A percentile compares a stretch with the other conserved stretches of the same genome.
These are phyloP conservation scores for Mionectes olivaceus DNA, from an alignment of 2,797 vertebrate species.

Conservation along the genomic window DNA sequence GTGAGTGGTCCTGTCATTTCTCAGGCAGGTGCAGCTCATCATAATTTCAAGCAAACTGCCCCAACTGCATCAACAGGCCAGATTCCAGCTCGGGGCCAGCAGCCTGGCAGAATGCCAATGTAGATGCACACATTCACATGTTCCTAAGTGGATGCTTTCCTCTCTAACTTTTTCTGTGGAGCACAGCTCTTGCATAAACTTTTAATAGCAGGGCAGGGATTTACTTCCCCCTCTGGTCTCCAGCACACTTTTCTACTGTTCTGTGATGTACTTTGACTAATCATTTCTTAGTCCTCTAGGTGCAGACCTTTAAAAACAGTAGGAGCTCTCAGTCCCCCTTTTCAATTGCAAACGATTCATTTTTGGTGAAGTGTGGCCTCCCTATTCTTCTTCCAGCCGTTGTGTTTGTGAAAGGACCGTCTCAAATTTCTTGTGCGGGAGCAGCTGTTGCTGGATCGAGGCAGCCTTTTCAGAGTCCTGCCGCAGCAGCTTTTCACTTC, in stretches of 20 bases:
- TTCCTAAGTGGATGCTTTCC: neutral
- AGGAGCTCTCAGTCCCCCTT: slow-evolving; percentile 71
- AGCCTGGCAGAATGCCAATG: neutral
- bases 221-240: slow-evolving; percentile 64
- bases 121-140: neutral
- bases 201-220: slow-evolving; percentile 5
- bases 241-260: slow-evolving; percentile 73
- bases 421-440: slow-evolving; percentile 91
- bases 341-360: slow-evolving; percentile 83
- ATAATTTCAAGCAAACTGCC: neutral
- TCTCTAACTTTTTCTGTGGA: neutral
- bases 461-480: slow-evolving; percentile 69
- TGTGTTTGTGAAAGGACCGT: slow-evolving; percentile 90
- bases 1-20: neutral
- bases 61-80: neutral
- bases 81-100: neutral
- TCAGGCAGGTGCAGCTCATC: slow-evolving; percentile 11
- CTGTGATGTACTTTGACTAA: slow-evolving; percentile 68
- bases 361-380: slow-evolving; percentile 78
- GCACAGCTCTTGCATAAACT: slow-evolving; percentile 67
- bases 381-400: slow-evolving; percentile 83
- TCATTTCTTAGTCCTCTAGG: slow-evolving; percentile 72
- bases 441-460: slow-evolving; percentile 89
- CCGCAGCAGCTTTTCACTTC: slow-evolving; percentile 74
- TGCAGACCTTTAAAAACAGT: slow-evolving; percentile 73